These are phyloP conservation scores for Bucorvus abyssinicus DNA, from an alignment of 2,797 vertebrate genomes.

Conservation along the genomic window DNA sequence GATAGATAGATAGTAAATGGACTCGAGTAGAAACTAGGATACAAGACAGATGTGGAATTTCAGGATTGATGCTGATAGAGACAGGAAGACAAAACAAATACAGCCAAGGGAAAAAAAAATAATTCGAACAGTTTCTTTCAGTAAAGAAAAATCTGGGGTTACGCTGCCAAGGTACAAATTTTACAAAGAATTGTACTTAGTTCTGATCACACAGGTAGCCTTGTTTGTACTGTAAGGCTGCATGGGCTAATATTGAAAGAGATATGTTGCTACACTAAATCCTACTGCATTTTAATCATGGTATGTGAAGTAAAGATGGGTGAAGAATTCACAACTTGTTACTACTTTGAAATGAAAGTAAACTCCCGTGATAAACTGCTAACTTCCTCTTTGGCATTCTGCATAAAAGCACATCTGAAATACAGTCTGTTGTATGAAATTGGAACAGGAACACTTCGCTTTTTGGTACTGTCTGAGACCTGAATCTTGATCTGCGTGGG, in stretches of 20 bases:
- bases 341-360: neutral
- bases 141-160: neutral
- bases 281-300: neutral
- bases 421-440: neutral
- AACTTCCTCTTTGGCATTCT: neutral
- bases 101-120: neutral
- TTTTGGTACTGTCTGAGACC: neutral
- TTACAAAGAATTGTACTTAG: neutral
- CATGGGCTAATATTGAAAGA: neutral
- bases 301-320: neutral
- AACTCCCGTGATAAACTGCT: neutral
- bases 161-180: neutral
- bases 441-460: neutral
- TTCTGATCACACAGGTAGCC: neutral
- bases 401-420: rapidly evolving
- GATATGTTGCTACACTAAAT: neutral
- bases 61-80: neutral
- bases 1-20: neutral
- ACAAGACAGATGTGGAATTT: neutral
- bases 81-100: neutral
- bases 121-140: neutral
- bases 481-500: neutral
- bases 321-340: neutral
- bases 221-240: neutral
- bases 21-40: neutral